Evolutionary conservation across 2,113 vertebrate species (phyloP).

Genomic region (Muntiacus muntjak): DNA sequence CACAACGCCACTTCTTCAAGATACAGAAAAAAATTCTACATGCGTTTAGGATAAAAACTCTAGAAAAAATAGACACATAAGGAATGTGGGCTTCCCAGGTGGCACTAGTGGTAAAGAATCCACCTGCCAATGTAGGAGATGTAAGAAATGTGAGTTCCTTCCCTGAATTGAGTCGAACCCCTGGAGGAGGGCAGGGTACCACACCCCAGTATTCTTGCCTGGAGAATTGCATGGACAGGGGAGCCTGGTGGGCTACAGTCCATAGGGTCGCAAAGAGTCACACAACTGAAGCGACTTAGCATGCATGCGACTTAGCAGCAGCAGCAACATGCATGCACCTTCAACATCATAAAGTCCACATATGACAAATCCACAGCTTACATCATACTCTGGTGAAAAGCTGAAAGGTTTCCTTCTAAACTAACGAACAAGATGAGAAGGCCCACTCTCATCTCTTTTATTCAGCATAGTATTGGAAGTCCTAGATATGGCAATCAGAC

Average conservation of each 20-base stretch:
- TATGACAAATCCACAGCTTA: background rate
- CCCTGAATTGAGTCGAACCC: background rate
- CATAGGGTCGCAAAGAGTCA: accelerated
- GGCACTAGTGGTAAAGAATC: background rate
- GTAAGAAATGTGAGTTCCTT: background rate
- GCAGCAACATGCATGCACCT: background rate
- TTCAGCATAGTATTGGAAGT: background rate
- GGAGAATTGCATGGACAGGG: background rate
- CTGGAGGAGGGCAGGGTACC: background rate
- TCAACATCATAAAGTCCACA: background rate
- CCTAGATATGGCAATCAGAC: background rate
- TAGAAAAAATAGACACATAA: background rate
- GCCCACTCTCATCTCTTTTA: background rate
- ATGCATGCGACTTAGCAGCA: background rate
- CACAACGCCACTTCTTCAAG: background rate
- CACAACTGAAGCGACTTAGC: background rate
- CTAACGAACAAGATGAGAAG: background rate
- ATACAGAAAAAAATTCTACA: background rate
- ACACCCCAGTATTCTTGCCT: background rate
- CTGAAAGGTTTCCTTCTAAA: background rate
- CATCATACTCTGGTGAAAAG: background rate
- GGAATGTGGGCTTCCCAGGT: background rate
- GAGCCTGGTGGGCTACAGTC: background rate
- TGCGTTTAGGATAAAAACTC: background rate
- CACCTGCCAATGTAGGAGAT: background rate